Percentiles rank a stretch among this genome's conserved stretches.
Conservation (phyloP, 2,888 invertebrate species). For the Eucriotettix oculatus region DNA sequence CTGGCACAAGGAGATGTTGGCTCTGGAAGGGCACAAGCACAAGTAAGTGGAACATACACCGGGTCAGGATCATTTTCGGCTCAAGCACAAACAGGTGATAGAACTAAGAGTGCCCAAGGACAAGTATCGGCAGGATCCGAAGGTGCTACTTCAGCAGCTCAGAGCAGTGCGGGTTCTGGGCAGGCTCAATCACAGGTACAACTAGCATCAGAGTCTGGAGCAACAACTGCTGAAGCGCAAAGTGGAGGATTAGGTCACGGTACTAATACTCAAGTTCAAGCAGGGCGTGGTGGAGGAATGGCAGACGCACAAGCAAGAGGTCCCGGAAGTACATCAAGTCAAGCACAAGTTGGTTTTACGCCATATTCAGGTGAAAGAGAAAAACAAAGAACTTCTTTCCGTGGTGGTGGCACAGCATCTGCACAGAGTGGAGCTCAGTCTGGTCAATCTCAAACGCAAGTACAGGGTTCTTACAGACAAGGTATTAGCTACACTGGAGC, state of each 20-base stretch:
- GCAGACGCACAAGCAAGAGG: conserved; percentile 76
- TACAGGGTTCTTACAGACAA: conserved; percentile 64
- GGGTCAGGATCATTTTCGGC: conserved; percentile 68
- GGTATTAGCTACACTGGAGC: conserved; percentile 63
- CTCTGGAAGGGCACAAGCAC: conserved; percentile 62
- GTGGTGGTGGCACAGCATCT: conserved; percentile 61
- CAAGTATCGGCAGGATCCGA: conserved; percentile 51
- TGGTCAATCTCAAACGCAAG: conserved; percentile 68
- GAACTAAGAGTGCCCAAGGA: conserved; percentile 50
- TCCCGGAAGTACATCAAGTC: conserved; percentile 69
- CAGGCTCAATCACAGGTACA: conserved; percentile 65
- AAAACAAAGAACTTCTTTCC: conserved; percentile 38
- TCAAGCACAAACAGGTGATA: conserved; percentile 62
- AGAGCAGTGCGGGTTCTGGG: conserved; percentile 54
- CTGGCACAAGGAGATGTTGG: conserved; percentile 59
- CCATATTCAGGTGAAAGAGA: conserved; percentile 36
- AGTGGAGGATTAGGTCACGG: conserved; percentile 58
- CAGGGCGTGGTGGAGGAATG: conserved; percentile 64
- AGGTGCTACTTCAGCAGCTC: conserved; percentile 58
- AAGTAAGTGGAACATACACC: conserved; percentile 64
- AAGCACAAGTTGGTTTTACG: conserved; percentile 75
- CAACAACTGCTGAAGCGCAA: conserved; percentile 57
- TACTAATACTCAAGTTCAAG: conserved; percentile 65
- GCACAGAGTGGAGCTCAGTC: conserved; percentile 58
- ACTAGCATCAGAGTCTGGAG: conserved; percentile 56